These are phyloP conservation scores for Agonopterix alstromeriana DNA, from an alignment of 2,888 invertebrate species.

Conservation along the genomic window DNA sequence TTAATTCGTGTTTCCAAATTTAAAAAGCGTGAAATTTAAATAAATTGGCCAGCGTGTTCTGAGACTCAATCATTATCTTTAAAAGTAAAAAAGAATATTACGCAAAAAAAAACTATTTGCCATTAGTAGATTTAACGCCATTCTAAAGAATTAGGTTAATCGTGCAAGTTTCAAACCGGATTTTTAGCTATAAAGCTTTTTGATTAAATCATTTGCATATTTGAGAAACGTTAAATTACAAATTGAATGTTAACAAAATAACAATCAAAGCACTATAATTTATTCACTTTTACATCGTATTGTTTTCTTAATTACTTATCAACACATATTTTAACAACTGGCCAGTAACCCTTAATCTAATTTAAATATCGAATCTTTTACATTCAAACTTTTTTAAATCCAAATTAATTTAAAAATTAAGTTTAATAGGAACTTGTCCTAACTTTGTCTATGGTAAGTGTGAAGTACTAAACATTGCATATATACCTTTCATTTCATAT, in stretches of 20 bases:
- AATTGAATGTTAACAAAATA: neutral
- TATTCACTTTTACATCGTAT: too few relatives aligned
- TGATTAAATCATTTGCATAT: constrained; percentile 3
- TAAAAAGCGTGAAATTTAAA: neutral
- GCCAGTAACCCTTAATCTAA: too few relatives aligned
- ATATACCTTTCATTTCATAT: neutral
- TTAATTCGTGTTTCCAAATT: neutral
- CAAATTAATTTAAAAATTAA: too few relatives aligned
- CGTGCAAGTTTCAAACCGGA: constrained; percentile 1
- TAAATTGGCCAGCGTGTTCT: neutral
- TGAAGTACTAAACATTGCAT: too few relatives aligned
- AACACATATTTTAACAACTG: too few relatives aligned
- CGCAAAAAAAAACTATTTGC: neutral
- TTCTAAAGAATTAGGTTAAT: constrained; percentile 1
- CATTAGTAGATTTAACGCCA: neutral
- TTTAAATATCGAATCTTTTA: too few relatives aligned
- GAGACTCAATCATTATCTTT: neutral
- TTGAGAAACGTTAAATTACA: constrained; percentile 1
- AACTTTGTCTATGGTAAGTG: too few relatives aligned
- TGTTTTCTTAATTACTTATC: too few relatives aligned
- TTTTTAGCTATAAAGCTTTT: neutral
- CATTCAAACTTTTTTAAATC: too few relatives aligned
- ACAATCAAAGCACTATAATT: too few relatives aligned
- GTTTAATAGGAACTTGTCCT: too few relatives aligned
- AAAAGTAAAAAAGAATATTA: neutral